Base-by-base conservation (phyloP, 2,113 vertebrate species). In the Myotis lucifugus region DNA sequence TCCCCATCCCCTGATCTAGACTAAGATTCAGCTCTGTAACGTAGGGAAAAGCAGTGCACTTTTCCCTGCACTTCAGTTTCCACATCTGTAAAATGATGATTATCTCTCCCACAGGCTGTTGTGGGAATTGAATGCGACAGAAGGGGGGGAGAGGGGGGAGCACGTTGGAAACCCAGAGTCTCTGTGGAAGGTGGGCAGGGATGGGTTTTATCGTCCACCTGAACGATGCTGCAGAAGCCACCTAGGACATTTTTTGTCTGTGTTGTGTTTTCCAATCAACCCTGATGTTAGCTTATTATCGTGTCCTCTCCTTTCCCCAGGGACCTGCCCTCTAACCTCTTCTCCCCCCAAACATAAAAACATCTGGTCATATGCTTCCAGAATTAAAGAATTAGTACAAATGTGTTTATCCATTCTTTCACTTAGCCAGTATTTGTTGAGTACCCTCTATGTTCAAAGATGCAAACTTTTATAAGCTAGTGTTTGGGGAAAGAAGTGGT, bases 61-160 rank as follows among this genome's bases (percentile, higher is more conserved):
- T 96, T 84, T 88, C 48, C 92, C 61, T 59, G 27, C 69, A 56
- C 67, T 92, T 96, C 73, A 25, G 27, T 90, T 90, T 73, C 73
- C 83, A 70, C 34, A 27, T 95, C 50, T 76, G 74, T 78, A 37
- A 85, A 91, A 91, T 69, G 37, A 70, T 32, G 6, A 52, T 74
- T 90, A 4, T 85, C 29, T 72, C 79, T 95, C 90, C 79, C 42
- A 27, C 17, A 11, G 40, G 32, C 67, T 88, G 40, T 48, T 76
- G 5, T 73, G 61, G 88, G 37, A 64, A 77, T 78, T 73, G 56
- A 50, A 29, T 42, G 10, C 0, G 0, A 77, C 52, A 32, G 29
- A 91, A 56, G 32, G 67, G 27, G n/a, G 11, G 18, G 52, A 48
- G 50, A 50, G 11, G 18, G 64, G 48, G 56, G 50, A 83, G 34